Conservation (phyloP, 2,797 vertebrate species). For the Labroides dimidiatus region DNA sequence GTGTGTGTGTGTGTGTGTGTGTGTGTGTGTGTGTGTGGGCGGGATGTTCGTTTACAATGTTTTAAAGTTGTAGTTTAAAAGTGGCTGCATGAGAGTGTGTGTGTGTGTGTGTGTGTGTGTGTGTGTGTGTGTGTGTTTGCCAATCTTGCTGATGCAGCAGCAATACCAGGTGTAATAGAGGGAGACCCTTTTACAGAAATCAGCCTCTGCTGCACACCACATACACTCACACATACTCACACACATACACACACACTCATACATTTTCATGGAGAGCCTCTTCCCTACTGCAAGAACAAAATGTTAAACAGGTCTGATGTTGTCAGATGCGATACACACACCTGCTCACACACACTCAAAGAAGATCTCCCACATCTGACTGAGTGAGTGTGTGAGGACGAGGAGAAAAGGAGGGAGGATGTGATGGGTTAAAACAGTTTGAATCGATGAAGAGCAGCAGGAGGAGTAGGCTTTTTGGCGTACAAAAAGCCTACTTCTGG, state of each 20-base stretch:
- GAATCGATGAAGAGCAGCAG: slow-evolving; percentile 21
- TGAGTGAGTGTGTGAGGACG: slow-evolving; percentile 15
- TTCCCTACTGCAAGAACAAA: slow-evolving; percentile 12
- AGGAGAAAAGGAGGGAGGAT: background rate
- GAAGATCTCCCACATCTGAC: slow-evolving; percentile 5
- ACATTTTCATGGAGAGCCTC: slow-evolving; percentile 4
- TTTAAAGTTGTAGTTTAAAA: background rate
- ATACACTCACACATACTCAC: background rate
- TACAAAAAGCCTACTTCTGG: too few relatives aligned
- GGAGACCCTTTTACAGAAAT: slow-evolving; percentile 33
- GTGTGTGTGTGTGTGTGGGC: too few relatives aligned
- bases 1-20: too few relatives aligned
- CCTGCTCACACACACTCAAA: slow-evolving; percentile 10
- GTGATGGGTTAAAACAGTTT: slow-evolving; percentile 4
- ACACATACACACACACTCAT: slow-evolving; percentile 14
- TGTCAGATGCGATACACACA: background rate
- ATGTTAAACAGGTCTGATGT: slow-evolving; percentile 22
- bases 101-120: slow-evolving; percentile 25
- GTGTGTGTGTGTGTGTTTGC: slow-evolving; percentile 6
- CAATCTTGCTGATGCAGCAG: slow-evolving; percentile 65
- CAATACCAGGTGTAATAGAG: slow-evolving; percentile 42
- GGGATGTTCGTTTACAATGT: background rate
- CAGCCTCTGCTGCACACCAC: slow-evolving; percentile 33
- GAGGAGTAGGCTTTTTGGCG: too few relatives aligned
- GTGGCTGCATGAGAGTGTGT: slow-evolving; percentile 6